Evolutionary conservation across 2,797 vertebrate species (phyloP).

Genomic region (Graptemys geographica): DNA sequence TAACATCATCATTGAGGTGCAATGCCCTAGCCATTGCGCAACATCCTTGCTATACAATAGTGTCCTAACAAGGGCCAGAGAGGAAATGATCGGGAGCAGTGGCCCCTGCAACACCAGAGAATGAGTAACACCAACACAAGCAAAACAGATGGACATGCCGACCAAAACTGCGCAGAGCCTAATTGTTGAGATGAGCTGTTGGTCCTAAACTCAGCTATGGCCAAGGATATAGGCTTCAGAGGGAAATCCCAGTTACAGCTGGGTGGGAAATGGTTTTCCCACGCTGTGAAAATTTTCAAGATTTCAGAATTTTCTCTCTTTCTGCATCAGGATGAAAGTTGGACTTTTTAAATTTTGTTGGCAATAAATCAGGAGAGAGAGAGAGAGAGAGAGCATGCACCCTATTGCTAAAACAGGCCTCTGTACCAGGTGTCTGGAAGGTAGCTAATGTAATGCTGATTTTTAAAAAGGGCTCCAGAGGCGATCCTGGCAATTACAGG

Average conservation of each 20-base stretch:
- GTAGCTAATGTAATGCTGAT: background rate
- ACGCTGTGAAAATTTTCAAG: background rate
- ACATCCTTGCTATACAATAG: background rate
- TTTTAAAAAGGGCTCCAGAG: too few species aligned
- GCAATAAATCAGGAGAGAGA: background rate
- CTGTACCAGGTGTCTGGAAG: background rate
- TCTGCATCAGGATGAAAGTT: background rate
- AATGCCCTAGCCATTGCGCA: background rate
- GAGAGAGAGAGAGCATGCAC: background rate
- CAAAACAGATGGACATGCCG: background rate
- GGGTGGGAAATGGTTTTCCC: background rate
- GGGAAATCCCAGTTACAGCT: rapidly evolving
- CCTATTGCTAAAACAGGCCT: background rate
- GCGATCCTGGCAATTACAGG: background rate
- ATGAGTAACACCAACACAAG: background rate
- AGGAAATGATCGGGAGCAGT: background rate
- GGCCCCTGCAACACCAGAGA: background rate
- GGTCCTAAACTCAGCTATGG: background rate
- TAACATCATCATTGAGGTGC: background rate
- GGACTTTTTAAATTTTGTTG: background rate
- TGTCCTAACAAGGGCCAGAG: background rate
- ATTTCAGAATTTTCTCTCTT: background rate
- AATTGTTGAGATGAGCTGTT: background rate
- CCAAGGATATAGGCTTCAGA: background rate
- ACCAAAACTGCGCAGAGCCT: background rate